Base-by-base conservation (phyloP, 2,113 vertebrate genomes). In the Pangasianodon hypophthalmus region DNA sequence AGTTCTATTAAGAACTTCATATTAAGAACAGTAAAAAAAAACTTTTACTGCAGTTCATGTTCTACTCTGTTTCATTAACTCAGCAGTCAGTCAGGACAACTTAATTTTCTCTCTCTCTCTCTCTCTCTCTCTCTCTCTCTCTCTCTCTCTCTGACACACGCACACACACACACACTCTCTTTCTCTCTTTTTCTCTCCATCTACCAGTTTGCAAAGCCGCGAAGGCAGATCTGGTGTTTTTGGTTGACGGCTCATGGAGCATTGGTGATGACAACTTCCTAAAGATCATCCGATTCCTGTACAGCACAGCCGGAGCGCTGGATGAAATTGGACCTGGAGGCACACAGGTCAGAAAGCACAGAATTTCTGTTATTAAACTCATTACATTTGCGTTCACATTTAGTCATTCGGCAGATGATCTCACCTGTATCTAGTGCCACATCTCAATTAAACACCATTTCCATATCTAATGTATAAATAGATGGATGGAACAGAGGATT, bases 171-270 rank as follows among this genome's bases (percentile, higher is more conserved):
- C 37, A 37, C 37, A 37, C 67, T 32, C 87, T 67, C 26, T 50
- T 48, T 83, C 46, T 77, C 0, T 73, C 16, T 79, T 54, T 88
- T 44, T 41, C 19, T 37, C 14, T 84, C 77, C 13, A 6, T 16
- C 62, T 85, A 77, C 71, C 91, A 99, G 98, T 99, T 56, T 99
- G 98, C 88, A 98, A 96, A 93, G 96, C 97, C 44, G 97, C 98
- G 85, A 98, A 97, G 92, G 98, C 98, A 0, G 98, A 99, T 92
- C 93, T 99, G 64, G 98, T 97, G 0, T 99, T 99, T 93, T 95
- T 99, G 93, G 97, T 99, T 19, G 98, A 99, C 81, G 98, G 98
- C 0, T 99, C 98, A 2, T 99, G 98, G 98, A 99, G 98, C 79
- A 99, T 99, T 3, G 98, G 98, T 8, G 98, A 99, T 60, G 98